A percentile compares a stretch with the other conserved stretches of the same genome.
These are phyloP conservation scores for Pasiphila rectangulata DNA, from an alignment of 2,888 invertebrate genomes.

Conservation along the genomic window DNA sequence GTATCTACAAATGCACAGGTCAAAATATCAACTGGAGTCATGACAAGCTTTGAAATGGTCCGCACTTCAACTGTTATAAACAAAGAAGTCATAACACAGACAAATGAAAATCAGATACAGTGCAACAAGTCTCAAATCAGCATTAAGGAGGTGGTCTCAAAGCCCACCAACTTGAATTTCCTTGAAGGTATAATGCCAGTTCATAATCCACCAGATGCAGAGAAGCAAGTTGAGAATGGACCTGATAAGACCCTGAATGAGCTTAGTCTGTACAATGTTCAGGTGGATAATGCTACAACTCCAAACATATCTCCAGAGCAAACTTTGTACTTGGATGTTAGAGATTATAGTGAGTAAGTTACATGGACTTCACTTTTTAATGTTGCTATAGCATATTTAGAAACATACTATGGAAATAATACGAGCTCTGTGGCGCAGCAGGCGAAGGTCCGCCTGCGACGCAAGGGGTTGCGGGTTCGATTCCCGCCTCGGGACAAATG, in stretches of 20 bases:
- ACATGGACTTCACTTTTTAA: background rate
- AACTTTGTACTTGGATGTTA: conserved; percentile 68
- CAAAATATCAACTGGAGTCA: conserved; percentile 85
- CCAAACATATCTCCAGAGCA: conserved; percentile 73
- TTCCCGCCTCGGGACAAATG: too few relatives aligned
- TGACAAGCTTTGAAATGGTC: conserved; percentile 86
- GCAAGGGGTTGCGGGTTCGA: too few relatives aligned
- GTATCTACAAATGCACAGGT: conserved; percentile 61
- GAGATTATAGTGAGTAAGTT: conserved; percentile 75
- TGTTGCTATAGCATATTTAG: too few relatives aligned
- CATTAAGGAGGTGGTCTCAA: conserved; percentile 63
- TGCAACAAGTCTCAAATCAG: conserved; percentile 70
- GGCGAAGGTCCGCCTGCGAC: too few relatives aligned
- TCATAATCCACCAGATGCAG: conserved; percentile 23
- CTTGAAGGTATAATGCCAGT: conserved; percentile 67
- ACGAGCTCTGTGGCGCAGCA: too few relatives aligned
- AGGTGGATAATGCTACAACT: conserved; percentile 71
- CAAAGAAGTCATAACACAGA: conserved; percentile 60
- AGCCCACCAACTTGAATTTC: conserved; percentile 61
- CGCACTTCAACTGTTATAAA: conserved; percentile 72
- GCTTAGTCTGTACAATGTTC: conserved; percentile 69
- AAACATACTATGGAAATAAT: too few relatives aligned
- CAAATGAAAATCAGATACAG: conserved; percentile 62
- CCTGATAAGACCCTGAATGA: conserved; percentile 72
- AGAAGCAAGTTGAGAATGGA: conserved; percentile 36